Percentiles rank a stretch among this genome's conserved stretches.
Conservation (phyloP, 2,113 vertebrate species). For the Clarias magur region DNA sequence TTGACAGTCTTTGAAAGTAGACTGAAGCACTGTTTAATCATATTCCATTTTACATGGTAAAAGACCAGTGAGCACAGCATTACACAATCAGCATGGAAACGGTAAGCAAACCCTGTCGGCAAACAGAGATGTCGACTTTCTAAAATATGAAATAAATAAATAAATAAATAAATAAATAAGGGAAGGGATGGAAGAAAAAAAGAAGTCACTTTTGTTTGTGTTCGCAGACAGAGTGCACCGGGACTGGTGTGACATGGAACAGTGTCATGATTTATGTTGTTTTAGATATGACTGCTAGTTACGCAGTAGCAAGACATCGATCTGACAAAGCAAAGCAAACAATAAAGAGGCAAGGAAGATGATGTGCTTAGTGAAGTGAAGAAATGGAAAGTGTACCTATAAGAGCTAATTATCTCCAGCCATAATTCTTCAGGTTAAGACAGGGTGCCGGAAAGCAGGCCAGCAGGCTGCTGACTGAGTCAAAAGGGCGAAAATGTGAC, state of each 20-base stretch:
- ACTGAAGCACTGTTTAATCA: constrained; percentile 54
- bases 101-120: constrained; percentile 34
- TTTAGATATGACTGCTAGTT: constrained; percentile 78
- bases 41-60: constrained; percentile 53
- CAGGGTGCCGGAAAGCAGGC: constrained; percentile 66
- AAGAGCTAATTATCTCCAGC: constrained; percentile 79
- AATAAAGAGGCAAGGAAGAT: constrained; percentile 81
- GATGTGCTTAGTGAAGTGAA: constrained; percentile 80
- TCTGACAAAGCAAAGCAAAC: constrained; percentile 82
- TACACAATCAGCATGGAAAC: constrained; percentile 48
- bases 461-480: constrained; percentile 59
- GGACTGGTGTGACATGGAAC: constrained; percentile 74
- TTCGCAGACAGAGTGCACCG: constrained; percentile 59
- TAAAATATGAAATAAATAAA: constrained; percentile 5
- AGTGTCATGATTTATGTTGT: constrained; percentile 79
- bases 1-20: constrained; percentile 44
- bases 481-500: constrained; percentile 49
- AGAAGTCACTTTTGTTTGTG: constrained; percentile 22
- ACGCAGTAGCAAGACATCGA: constrained; percentile 81
- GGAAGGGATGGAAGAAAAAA: neutral
- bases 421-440: constrained; percentile 81
- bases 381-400: constrained; percentile 80
- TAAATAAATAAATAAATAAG: neutral
- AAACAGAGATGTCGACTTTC: constrained; percentile 34
- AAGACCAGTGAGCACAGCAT: constrained; percentile 56